Conservation (phyloP, 2,888 invertebrate species). For the Criorhina ranunculi region DNA sequence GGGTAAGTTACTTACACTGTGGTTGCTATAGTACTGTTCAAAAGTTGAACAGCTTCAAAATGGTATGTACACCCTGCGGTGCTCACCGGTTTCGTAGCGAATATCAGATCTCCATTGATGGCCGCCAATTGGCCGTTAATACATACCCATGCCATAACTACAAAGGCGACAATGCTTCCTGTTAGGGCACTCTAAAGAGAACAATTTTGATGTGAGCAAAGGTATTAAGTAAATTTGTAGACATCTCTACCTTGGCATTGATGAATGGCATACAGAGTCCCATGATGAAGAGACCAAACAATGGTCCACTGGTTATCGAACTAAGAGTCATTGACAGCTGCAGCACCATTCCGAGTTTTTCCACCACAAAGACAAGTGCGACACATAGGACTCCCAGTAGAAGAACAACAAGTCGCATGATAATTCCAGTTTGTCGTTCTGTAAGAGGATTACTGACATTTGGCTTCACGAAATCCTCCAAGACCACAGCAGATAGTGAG, state of each 20-base stretch:
- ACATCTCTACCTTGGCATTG: constrained; percentile 86
- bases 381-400: constrained; percentile 88
- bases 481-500: constrained; percentile 92
- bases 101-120: constrained; percentile 86
- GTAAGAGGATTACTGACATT: constrained; percentile 86
- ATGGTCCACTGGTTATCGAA: constrained; percentile 89
- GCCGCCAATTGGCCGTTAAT: constrained; percentile 89
- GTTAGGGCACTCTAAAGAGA: constrained; percentile 87
- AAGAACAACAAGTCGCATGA: constrained; percentile 89
- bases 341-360: constrained; percentile 89
- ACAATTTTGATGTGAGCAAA: background rate
- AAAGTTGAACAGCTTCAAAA: constrained; percentile 82
- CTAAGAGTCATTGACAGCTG: constrained; percentile 87
- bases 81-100: constrained; percentile 85
- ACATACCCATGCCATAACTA: constrained; percentile 88
- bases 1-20: constrained; percentile 39
- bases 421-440: constrained; percentile 85
- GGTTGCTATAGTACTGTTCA: constrained; percentile 75
- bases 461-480: constrained; percentile 91
- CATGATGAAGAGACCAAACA: constrained; percentile 89
- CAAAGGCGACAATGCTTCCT: constrained; percentile 88
- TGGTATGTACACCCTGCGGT: constrained; percentile 86
- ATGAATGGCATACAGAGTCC: constrained; percentile 88
- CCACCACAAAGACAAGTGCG: constrained; percentile 88
- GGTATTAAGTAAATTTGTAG: background rate